Conservation (phyloP, 2,113 vertebrate species). For the Origma solitaria region DNA sequence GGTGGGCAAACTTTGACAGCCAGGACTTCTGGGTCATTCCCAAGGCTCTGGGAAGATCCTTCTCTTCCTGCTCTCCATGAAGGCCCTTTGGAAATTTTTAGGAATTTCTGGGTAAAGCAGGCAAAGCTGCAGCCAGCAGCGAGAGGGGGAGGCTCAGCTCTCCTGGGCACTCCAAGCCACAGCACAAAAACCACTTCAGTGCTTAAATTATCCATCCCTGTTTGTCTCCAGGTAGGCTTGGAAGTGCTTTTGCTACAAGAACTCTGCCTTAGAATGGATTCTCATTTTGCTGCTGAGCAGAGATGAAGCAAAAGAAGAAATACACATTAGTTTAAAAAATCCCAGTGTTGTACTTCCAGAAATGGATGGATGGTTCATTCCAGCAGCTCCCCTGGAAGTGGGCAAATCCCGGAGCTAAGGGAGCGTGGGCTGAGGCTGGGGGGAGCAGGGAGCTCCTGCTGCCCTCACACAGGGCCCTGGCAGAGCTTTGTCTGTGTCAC, state of each 20-base stretch:
- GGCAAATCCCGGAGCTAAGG: neutral
- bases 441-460: neutral
- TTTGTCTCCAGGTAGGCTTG: neutral
- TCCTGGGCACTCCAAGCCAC: neutral
- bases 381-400: neutral
- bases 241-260: neutral
- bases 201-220: neutral
- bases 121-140: neutral
- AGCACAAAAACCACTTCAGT: neutral
- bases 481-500: neutral
- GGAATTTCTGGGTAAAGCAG: neutral
- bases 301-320: neutral
- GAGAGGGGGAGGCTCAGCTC: neutral
- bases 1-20: neutral
- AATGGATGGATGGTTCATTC: rapidly evolving
- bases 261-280: neutral
- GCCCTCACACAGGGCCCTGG: neutral
- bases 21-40: neutral
- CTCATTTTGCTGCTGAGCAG: neutral
- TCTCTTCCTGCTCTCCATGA: no score
- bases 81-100: neutral
- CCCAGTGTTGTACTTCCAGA: neutral
- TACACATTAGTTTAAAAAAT: neutral
- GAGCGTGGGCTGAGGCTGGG: rapidly evolving
- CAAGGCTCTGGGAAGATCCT: neutral